Percentiles rank a stretch among this genome's conserved stretches.
These are phyloP conservation scores for Ictalurus punctatus DNA, from an alignment of 2,113 vertebrate species.

Conservation along the genomic window DNA sequence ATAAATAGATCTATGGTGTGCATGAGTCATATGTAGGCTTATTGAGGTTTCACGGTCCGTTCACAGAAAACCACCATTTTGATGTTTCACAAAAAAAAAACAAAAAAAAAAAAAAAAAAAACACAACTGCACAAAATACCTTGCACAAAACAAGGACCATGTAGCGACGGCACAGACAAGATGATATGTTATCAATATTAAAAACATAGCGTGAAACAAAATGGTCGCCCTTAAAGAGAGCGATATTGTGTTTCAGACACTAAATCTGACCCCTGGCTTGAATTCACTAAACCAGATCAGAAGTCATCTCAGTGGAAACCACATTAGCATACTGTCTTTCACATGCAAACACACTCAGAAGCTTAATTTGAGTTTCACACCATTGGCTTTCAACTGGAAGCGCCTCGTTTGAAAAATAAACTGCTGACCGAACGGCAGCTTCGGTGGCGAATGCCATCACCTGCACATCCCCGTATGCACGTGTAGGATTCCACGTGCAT, in stretches of 20 bases:
- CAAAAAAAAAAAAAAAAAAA: too few species aligned
- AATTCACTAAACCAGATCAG: not conserved
- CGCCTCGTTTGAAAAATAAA: not conserved
- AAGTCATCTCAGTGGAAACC: constrained; percentile 1
- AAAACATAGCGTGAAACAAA: constrained; percentile 35
- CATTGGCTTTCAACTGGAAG: constrained; percentile 4
- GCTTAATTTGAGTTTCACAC: not conserved
- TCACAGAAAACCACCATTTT: constrained; percentile 5
- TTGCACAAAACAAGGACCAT: constrained; percentile 35
- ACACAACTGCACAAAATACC: constrained; percentile 16
- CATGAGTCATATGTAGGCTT: not conserved
- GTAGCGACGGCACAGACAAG: constrained; percentile 24
- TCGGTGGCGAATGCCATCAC: constrained; percentile 56
- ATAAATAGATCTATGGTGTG: not conserved
- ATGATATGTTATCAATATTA: not conserved
- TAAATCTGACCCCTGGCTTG: constrained; percentile 16
- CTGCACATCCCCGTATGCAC: constrained; percentile 88
- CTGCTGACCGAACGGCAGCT: not conserved
- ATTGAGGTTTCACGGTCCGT: not conserved
- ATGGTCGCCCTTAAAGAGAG: constrained; percentile 19
- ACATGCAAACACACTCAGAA: constrained; percentile 7
- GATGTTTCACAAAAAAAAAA: not conserved
- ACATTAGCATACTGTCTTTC: constrained; percentile 20
- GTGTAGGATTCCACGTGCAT: constrained; percentile 88
- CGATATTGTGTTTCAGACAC: not conserved